Evolutionary conservation across 2,797 vertebrate species (phyloP), one percentile per base, ranked within the genome.

Genomic region (Sardinella longiceps): DNA sequence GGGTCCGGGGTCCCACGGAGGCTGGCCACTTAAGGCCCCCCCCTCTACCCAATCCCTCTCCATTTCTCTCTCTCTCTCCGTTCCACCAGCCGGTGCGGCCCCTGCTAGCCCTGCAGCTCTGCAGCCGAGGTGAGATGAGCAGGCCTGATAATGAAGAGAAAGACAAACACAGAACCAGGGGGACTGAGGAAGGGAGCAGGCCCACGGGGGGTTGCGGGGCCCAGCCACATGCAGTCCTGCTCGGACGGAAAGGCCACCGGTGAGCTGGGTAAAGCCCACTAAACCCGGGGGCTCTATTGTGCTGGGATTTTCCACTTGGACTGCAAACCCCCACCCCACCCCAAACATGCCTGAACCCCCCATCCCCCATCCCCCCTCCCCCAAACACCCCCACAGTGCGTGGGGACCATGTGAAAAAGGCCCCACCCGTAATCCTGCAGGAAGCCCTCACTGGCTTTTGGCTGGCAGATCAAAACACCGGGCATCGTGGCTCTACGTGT

Each of bases 231-330:
- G 43, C n/a, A 83, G 82, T 66, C 45, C 28, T 66, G 70, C 82
- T 23, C 86, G 91, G 90, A 91, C 87, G 70, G 45, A 86, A 88
- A 81, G 90, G 89, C 90, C 84, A 86, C 86, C 89, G 84, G 87
- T 63, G 83, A 82, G 81, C 84, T 84, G 58, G 83, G 33, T 83
- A 83, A 70, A 91, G 88, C 88, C 89, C 87, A 85, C 70, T 70
- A 88, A 88, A 82, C 51, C 70, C 70, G 37, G 33, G 37, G 9
- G 82, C 84, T 88, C 88, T 88, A 91, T 93, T 93, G 91, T 94
- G 81, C 85, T 85, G 90, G 89, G 90, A 88, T 90, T 93, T 93
- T 94, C 92, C 92, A 89, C 88, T 93, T 89, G 90, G 91, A 91
- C 91, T 70, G 28, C 63, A 10, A 3, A 30, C 63, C 66, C 60